These are phyloP conservation scores for Nomada lathburiana DNA, from an alignment of 2,888 invertebrate genomes.

Conservation along the genomic window DNA sequence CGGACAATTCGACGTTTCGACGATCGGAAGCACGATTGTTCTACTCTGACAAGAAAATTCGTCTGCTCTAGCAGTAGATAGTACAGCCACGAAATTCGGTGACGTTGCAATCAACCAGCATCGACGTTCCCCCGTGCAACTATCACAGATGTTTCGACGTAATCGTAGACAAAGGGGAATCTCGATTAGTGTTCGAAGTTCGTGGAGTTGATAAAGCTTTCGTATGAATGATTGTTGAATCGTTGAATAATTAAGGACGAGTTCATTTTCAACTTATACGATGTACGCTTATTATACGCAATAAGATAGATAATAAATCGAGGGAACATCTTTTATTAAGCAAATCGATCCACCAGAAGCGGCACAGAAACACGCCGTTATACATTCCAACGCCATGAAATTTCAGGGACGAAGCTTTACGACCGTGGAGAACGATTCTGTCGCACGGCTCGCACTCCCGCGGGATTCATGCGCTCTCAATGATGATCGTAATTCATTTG, in stretches of 20 bases:
- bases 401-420: slow-evolving; percentile 26
- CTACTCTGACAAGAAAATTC: not conserved
- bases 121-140: not conserved
- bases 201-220: not conserved
- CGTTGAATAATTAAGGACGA: too few relatives aligned
- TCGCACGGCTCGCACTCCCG: slow-evolving; percentile 2
- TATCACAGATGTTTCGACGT: not conserved
- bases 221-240: not conserved
- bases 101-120: slow-evolving; percentile 21
- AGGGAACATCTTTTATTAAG: slow-evolving; percentile 27
- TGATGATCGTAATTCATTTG: slow-evolving; percentile 55
- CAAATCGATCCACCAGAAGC: slow-evolving; percentile 24
- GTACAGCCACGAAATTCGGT: slow-evolving; percentile 6
- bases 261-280: too few relatives aligned
- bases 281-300: too few relatives aligned
- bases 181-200: not conserved
- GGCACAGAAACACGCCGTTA: not conserved
- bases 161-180: slow-evolving; percentile 9
- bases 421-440: slow-evolving; percentile 39
- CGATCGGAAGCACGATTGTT: slow-evolving; percentile 1
- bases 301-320: slow-evolving; percentile 19
- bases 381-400: slow-evolving; percentile 15
- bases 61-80: not conserved
- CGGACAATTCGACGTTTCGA: not conserved
- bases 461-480: slow-evolving; percentile 12